A percentile compares a stretch with the other conserved stretches of the same genome.
These are phyloP conservation scores for Xestia xanthographa DNA, from an alignment of 2,888 invertebrate genomes.

Conservation along the genomic window DNA sequence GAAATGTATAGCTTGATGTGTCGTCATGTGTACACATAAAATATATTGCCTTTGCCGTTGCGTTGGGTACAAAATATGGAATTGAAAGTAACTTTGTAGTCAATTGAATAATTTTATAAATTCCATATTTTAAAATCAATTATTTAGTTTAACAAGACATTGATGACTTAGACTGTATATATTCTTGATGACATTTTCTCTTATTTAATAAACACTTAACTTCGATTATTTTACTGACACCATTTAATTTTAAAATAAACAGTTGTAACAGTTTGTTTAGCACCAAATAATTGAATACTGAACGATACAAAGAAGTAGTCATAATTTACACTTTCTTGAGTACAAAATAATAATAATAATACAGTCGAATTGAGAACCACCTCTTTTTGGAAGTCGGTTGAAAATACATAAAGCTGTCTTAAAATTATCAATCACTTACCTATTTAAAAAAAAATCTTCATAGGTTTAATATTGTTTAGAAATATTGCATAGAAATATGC, in stretches of 20 bases:
- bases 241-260: not conserved
- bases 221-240: not conserved
- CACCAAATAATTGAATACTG: slow-evolving; percentile 3
- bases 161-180: slow-evolving; percentile 10
- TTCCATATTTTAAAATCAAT: slow-evolving; percentile 39
- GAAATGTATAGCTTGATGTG: too few relatives aligned
- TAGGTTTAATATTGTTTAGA: too few relatives aligned
- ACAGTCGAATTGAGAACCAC: too few relatives aligned
- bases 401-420: not conserved
- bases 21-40: too few relatives aligned
- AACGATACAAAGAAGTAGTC: too few relatives aligned
- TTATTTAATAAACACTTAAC: slow-evolving; percentile 8
- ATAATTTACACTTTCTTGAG: too few relatives aligned
- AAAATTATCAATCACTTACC: too few relatives aligned
- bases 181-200: slow-evolving; percentile 5
- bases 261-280: not conserved
- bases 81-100: slow-evolving; percentile 22
- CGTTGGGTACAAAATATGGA: slow-evolving; percentile 8
- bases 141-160: slow-evolving; percentile 20
- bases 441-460: too few relatives aligned
- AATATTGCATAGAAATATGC: too few relatives aligned
- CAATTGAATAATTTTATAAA: slow-evolving; percentile 20
- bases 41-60: too few relatives aligned
- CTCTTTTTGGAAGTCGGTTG: too few relatives aligned
- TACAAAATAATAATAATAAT: too few relatives aligned